Evolutionary conservation across 1,140 invertebrate species (phyloP).

Genomic region (Papilio dardanus): DNA sequence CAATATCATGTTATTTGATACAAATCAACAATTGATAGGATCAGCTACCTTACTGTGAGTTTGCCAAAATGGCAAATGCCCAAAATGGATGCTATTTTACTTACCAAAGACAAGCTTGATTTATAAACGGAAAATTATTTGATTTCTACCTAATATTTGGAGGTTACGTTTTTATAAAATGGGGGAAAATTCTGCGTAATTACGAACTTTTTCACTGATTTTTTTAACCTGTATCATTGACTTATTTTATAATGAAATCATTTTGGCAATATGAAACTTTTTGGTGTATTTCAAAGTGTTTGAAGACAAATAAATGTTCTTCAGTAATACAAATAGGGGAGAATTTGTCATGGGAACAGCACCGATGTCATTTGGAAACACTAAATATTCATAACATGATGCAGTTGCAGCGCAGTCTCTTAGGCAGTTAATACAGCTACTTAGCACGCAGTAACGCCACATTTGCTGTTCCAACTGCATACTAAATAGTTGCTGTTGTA

Average conservation of each 20-base stretch:
- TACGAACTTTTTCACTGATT: neutral
- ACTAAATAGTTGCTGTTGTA: conserved; percentile 23
- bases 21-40: neutral
- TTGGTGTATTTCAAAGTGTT: neutral
- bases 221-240: neutral
- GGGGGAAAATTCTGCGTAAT: too few species aligned
- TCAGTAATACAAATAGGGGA: neutral
- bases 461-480: conserved; percentile 17
- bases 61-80: conserved; percentile 1
- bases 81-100: neutral
- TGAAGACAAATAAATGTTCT: neutral
- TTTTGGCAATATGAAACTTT: neutral
- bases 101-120: neutral
- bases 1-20: neutral
- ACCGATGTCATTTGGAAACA: conserved; percentile 23
- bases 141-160: neutral
- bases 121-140: neutral
- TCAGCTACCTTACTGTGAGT: neutral
- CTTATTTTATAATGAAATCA: neutral
- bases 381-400: conserved; percentile 35
- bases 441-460: conserved; percentile 27
- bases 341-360: neutral
- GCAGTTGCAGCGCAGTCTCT: conserved; percentile 28
- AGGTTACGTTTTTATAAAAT: too few species aligned
- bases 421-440: conserved; percentile 32